Evolutionary conservation across 1,140 invertebrate genomes (phyloP).

Genomic region (Drosophila busckii): DNA sequence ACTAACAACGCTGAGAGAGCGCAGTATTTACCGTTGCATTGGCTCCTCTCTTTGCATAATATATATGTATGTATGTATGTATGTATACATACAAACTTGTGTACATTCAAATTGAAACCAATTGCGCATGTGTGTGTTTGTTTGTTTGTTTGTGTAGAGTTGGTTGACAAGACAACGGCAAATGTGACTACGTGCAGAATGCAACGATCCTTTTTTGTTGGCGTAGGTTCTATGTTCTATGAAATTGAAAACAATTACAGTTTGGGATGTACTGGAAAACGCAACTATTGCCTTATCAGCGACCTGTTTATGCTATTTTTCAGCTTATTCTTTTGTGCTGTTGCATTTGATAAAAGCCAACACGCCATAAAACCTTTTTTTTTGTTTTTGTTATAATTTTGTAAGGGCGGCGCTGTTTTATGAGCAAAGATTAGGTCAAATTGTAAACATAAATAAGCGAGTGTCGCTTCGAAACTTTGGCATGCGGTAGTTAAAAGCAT

Average conservation of each 20-base stretch:
- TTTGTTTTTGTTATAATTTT: constrained; percentile 27
- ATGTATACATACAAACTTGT: neutral
- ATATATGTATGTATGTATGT: constrained; percentile 16
- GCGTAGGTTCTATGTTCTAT: constrained; percentile 30
- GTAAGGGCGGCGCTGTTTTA: constrained; percentile 23
- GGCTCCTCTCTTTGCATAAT: constrained; percentile 32
- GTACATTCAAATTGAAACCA: no score
- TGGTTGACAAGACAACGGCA: constrained; percentile 24
- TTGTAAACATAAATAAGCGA: constrained; percentile 11
- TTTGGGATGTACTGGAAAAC: constrained; percentile 16
- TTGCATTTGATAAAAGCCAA: constrained; percentile 43
- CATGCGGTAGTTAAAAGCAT: no score
- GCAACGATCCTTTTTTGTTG: constrained; percentile 63
- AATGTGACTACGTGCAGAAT: constrained; percentile 48
- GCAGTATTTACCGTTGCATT: neutral
- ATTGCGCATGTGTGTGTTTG: neutral
- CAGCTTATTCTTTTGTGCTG: constrained; percentile 29
- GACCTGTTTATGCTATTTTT: constrained; percentile 54
- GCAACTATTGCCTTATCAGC: constrained; percentile 48
- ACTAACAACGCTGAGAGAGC: constrained; percentile 1
- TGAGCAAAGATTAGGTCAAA: constrained; percentile 29
- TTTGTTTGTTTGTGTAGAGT: constrained; percentile 14
- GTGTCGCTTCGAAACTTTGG: neutral
- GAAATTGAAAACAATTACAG: neutral
- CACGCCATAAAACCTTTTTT: constrained; percentile 16